Conservation (phyloP, 2,888 invertebrate species). For the Ophion slaviceki region DNA sequence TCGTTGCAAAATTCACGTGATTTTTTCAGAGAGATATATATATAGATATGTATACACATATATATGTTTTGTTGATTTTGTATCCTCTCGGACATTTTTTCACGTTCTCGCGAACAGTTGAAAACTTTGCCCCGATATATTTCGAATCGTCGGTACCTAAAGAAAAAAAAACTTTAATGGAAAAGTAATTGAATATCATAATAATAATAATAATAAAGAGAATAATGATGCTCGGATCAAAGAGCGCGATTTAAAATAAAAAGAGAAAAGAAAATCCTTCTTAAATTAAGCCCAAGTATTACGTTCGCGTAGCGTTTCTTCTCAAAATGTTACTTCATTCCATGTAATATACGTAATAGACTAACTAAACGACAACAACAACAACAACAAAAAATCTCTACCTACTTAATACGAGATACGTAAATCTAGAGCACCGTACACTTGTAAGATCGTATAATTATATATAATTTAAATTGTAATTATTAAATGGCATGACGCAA, state of each 20-base stretch:
- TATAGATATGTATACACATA: conserved; percentile 16
- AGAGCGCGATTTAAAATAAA: conserved; percentile 27
- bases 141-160: conserved; percentile 29
- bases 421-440: conserved; percentile 83
- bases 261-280: conserved; percentile 65
- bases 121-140: conserved; percentile 42
- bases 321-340: conserved; percentile 82
- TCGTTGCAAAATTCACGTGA: conserved; percentile 50
- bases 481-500: conserved; percentile 84
- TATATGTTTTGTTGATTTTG: conserved; percentile 59
- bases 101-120: conserved; percentile 48
- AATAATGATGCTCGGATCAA: conserved; percentile 39
- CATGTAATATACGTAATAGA: conserved; percentile 84
- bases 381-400: conserved; percentile 50
- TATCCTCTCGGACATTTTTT: conserved; percentile 40
- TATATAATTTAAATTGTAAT: conserved; percentile 83
- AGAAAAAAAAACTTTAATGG: conserved; percentile 25
- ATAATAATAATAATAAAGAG: conserved; percentile 35
- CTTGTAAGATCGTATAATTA: conserved; percentile 82
- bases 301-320: conserved; percentile 82
- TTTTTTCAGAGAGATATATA: conserved; percentile 24
- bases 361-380: conserved; percentile 77
- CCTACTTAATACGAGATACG: conserved; percentile 82
- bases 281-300: conserved; percentile 83
- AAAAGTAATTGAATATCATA: conserved; percentile 20